Evolutionary conservation across 2,888 invertebrate species (phyloP).

Genomic region (Tillus elongatus): DNA sequence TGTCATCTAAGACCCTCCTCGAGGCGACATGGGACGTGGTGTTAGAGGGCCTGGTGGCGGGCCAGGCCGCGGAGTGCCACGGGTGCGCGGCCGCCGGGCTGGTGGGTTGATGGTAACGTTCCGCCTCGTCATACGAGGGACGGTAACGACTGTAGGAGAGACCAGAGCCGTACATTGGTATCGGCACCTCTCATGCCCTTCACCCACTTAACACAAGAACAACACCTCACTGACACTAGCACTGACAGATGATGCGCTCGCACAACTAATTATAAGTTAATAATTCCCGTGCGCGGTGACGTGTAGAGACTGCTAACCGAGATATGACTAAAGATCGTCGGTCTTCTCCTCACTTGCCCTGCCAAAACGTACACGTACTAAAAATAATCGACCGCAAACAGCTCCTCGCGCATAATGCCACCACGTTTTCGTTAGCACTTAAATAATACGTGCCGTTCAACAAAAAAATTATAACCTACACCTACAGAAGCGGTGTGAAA

Average conservation of each 20-base stretch:
- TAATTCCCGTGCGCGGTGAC: conserved; percentile 20
- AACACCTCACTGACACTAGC: conserved; percentile 17
- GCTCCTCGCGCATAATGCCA: too few species aligned
- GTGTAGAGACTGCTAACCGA: conserved; percentile 28
- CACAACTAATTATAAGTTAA: background rate
- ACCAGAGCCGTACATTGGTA: conserved; percentile 31
- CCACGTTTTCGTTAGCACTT: too few species aligned
- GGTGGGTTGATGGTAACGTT: conserved; percentile 13
- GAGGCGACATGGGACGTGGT: conserved; percentile 17
- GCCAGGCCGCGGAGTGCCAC: conserved; percentile 22
- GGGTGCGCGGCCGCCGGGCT: conserved; percentile 15
- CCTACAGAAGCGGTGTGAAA: too few species aligned
- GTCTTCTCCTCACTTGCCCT: conserved; percentile 36
- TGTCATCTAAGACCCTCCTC: conserved; percentile 21
- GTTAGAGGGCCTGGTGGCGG: conserved; percentile 19
- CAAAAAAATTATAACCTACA: too few species aligned
- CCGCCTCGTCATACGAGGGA: conserved; percentile 30
- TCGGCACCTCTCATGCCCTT: conserved; percentile 7
- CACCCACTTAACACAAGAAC: conserved; percentile 9
- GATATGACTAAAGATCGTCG: conserved; percentile 30
- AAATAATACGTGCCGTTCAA: too few species aligned
- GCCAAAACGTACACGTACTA: conserved; percentile 61
- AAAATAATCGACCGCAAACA: conserved; percentile 45
- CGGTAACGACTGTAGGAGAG: conserved; percentile 36
- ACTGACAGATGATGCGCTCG: conserved; percentile 2